A percentile compares a stretch with the other conserved stretches of the same genome.
phyloP scores from a whole-genome alignment of 2,113 vertebrate genomes.

The Hipposideros armiger region DNA sequence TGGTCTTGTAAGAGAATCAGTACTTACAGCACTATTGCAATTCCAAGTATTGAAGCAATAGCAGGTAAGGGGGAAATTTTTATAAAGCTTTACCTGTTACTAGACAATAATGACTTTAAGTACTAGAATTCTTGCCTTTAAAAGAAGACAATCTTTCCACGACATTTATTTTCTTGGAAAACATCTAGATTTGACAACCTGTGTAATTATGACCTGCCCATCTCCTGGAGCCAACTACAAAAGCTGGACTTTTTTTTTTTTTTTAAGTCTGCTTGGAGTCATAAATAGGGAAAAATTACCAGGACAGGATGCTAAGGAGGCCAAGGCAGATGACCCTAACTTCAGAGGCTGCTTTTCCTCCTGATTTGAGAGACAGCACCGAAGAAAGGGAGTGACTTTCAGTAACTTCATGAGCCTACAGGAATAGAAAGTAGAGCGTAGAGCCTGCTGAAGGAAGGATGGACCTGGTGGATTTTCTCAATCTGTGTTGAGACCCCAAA shows the following conservation, averaged over 20 bases:
- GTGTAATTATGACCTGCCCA: background rate
- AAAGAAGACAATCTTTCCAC: background rate
- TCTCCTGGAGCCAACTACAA: background rate
- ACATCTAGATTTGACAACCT: background rate
- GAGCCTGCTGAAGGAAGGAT: background rate
- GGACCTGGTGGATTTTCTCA: background rate
- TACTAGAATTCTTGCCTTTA: background rate
- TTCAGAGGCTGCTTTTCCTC: background rate
- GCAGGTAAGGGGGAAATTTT: conserved; percentile 90
- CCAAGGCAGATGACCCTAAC: background rate
- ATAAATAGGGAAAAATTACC: background rate
- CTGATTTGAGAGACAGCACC: background rate
- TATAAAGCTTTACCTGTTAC: background rate
- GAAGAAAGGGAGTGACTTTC: background rate
- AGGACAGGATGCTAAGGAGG: background rate
- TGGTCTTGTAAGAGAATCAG: conserved; percentile 96
- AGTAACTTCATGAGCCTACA: background rate
- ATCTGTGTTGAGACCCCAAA: background rate
- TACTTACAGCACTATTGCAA: conserved; percentile 95
- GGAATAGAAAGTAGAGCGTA: background rate
- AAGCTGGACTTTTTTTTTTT: background rate
- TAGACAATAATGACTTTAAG: background rate
- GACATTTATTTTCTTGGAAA: background rate
- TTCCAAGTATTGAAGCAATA: conserved; percentile 95
- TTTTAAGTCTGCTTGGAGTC: background rate